Conservation (phyloP, 2,113 vertebrate species). For the Apteryx owenii region DNA sequence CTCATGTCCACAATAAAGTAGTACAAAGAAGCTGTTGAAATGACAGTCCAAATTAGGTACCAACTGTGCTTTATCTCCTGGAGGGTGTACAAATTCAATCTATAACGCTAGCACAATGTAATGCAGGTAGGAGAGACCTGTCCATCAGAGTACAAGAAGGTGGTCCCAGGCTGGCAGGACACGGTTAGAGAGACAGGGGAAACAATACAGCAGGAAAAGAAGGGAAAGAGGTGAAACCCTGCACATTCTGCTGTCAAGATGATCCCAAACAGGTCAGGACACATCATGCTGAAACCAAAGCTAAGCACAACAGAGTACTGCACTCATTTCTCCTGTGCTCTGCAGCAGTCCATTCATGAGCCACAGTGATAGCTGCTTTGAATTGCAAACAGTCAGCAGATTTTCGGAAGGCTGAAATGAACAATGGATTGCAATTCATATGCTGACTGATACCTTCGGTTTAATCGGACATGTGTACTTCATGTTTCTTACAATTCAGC, state of each 20-base stretch:
- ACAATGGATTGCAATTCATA: slow-evolving; percentile 10
- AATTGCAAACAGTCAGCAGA: not conserved
- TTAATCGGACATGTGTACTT: slow-evolving; percentile 41
- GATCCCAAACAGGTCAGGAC: not conserved
- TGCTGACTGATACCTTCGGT: not conserved
- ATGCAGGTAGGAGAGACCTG: not conserved
- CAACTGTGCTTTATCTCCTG: not conserved
- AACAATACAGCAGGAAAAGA: not conserved
- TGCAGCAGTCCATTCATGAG: not conserved
- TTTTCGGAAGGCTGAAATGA: slow-evolving; percentile 3
- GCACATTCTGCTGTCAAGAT: not conserved
- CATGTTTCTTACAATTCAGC: slow-evolving; percentile 24
- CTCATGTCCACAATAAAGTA: not conserved
- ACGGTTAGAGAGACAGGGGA: not conserved
- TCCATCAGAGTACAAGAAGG: not conserved
- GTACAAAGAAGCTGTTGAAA: not conserved
- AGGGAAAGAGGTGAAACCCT: not conserved
- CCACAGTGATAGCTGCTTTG: not conserved
- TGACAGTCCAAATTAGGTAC: not conserved
- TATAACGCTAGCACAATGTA: not conserved
- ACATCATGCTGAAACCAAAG: not conserved
- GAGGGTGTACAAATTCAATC: not conserved
- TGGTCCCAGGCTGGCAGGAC: not conserved
- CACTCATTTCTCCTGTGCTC: not conserved
- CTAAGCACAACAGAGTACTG: not conserved